Evolutionary conservation across 2,797 vertebrate genomes (phyloP), one percentile per base, ranked within the genome.

Genomic region (Podarcis lilfordi): DNA sequence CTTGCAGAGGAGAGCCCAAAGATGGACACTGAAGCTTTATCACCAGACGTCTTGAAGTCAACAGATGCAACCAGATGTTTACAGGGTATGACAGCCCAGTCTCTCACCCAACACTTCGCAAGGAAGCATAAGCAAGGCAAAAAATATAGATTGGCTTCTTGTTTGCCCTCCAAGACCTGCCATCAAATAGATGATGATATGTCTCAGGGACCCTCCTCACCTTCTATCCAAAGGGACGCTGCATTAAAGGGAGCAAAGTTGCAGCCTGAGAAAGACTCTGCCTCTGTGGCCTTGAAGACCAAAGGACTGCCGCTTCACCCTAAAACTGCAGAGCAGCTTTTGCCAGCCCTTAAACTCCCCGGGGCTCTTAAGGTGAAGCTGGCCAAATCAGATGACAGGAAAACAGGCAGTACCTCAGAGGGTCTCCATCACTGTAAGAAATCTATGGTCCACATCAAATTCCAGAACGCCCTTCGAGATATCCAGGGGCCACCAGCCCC

Each of bases 371-470:
- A 79, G 25, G 40, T 86, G 17, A 75, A 88, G n/a, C 23, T 86
- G 43, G 94, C 88, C 0, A 91, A 86, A 15, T 68, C 91, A 78
- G 89, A 95, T 77, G 88, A 95, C 82, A 80, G 81, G 0, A 2
- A 80, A 64, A 93, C 94, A 0, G 37, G 89, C 74, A 89, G 92
- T 81, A 89, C 95, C 11, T 94, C 94, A 19, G 95, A 93, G 90
- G 89, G 92, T 68, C 95, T 95, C 35, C 84, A 78, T 35, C 84
- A 78, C 11, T 89, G 92, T 1, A 89, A 29, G 8, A 91, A 93
- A 25, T 95, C 97, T 0, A 86, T 95, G 0, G 59, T 97, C 32
- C 97, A 94, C 92, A 96, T 97, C 89, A 97, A 97, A 89, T 98
- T 97, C 95, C 96, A 97, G 43, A 97, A 97, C 10, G 97, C 97